phyloP scores from a whole-genome alignment of 2,888 invertebrate genomes.

The Mayetiola destructor region DNA sequence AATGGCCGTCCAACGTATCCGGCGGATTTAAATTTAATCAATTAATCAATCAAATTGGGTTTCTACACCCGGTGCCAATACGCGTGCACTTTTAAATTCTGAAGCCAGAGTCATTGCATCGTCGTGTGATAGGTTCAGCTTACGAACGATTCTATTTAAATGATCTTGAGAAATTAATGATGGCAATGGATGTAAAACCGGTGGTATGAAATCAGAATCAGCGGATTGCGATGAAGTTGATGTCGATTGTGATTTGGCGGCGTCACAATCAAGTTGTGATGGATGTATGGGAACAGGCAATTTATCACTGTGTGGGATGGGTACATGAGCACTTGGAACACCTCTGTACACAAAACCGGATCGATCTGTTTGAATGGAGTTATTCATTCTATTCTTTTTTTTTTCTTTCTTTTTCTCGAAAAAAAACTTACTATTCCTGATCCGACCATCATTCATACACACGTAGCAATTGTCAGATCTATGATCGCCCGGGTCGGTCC shows the following conservation, averaged over 20 bases:
- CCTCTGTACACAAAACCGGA: no score
- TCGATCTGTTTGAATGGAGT: not conserved
- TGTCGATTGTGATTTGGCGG: not conserved
- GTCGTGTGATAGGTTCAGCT: not conserved
- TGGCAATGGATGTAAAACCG: not conserved
- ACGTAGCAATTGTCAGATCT: not conserved
- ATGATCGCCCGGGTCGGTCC: not conserved
- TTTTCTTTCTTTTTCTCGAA: not conserved
- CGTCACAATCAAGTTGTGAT: not conserved
- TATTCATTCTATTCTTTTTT: not conserved
- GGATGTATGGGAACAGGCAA: not conserved
- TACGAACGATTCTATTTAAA: not conserved
- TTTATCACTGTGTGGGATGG: not conserved
- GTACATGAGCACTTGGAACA: not conserved
- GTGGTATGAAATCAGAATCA: not conserved
- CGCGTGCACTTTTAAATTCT: not conserved
- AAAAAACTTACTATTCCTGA: no score
- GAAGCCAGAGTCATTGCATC: not conserved
- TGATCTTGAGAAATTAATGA: not conserved
- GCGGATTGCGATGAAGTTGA: not conserved
- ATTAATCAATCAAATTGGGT: no score
- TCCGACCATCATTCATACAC: not conserved
- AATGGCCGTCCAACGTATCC: no score
- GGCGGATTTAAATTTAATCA: conserved; percentile 32
- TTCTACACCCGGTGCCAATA: not conserved